Evolutionary conservation across 2,888 invertebrate genomes (phyloP), one percentile per base, ranked within the genome.

Genomic region (Synergus japonicus): DNA sequence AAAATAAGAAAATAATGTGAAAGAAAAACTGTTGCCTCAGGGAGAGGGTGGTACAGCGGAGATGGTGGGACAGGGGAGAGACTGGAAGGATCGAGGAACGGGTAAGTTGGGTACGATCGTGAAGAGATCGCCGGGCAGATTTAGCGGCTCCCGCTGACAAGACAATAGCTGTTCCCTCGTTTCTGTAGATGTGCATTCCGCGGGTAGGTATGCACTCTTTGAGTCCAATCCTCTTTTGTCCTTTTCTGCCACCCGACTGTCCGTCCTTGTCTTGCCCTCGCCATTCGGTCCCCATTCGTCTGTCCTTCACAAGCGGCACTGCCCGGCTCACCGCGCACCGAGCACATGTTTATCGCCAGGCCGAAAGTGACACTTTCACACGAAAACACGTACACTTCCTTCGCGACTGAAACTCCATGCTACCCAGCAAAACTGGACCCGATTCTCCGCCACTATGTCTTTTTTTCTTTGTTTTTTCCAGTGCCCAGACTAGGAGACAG

Each of bases 71-170:
- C 78, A 77, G 67, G 76, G 60, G 83, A 81, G 78, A 79, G 79
- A 82, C 82, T 76, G 81, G 83, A 83, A 83, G 85, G 76, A 80
- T 67, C 80, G 83, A 81, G 83, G 81, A 78, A 84, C 60, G 79
- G 64, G 60, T 79, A 60, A 29, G 73, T 37, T 49, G 67, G 65
- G 65, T 73, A 87, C 88, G 90, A 89, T 90, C 89, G 89, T 88
- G 89, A 90, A 87, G 89, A 89, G 89, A 90, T 90, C 89, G 88
- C 86, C 87, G 89, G 85, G 87, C 87, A 90, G 91, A 90, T 90
- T 90, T 90, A 90, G 88, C 89, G 89, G 91, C 89, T 83, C 88
- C 88, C 86, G 88, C 89, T 91, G 91, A 91, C 91, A 91, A 91
- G 91, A 91, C 91, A 91, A 91, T 91, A 89, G 91, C 88, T 87